phyloP scores from a whole-genome alignment of 1,140 invertebrate species.

The Aphelenchoides besseyi region DNA sequence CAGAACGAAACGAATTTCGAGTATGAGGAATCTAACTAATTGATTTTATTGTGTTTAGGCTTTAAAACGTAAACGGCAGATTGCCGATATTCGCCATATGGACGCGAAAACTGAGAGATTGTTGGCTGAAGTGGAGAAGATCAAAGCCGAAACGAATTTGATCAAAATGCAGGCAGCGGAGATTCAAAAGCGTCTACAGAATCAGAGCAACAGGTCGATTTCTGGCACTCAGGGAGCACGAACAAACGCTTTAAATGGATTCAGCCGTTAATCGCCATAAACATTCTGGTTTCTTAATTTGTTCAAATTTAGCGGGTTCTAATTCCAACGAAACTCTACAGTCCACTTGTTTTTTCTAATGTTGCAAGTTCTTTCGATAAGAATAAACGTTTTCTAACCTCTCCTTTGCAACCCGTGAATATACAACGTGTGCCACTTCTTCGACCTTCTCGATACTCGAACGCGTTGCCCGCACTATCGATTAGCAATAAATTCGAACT shows the following conservation, averaged over 20 bases:
- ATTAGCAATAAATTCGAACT: conserved; percentile 73
- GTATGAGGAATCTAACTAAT: too few relatives aligned
- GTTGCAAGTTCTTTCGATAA: too few relatives aligned
- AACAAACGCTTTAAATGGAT: too few relatives aligned
- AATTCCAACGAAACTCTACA: too few relatives aligned
- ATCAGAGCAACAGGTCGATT: not conserved
- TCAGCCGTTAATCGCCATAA: too few relatives aligned
- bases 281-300: too few relatives aligned
- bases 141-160: not conserved
- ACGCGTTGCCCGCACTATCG: conserved; percentile 94
- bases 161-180: not conserved
- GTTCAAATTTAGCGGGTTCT: too few relatives aligned
- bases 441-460: conserved; percentile 83
- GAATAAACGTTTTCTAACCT: conserved; percentile 70
- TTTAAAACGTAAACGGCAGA: conserved; percentile 3
- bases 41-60: not conserved
- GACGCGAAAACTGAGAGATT: not conserved
- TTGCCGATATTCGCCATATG: conserved; percentile 1
- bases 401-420: conserved; percentile 76
- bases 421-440: conserved; percentile 61
- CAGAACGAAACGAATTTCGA: too few relatives aligned
- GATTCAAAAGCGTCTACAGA: not conserved
- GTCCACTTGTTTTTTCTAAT: conserved; percentile 15
- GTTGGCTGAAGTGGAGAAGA: conserved; percentile 9
- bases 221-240: too few relatives aligned